Evolutionary conservation across 1,140 invertebrate species (phyloP).

Genomic region (Drosophila athabasca): DNA sequence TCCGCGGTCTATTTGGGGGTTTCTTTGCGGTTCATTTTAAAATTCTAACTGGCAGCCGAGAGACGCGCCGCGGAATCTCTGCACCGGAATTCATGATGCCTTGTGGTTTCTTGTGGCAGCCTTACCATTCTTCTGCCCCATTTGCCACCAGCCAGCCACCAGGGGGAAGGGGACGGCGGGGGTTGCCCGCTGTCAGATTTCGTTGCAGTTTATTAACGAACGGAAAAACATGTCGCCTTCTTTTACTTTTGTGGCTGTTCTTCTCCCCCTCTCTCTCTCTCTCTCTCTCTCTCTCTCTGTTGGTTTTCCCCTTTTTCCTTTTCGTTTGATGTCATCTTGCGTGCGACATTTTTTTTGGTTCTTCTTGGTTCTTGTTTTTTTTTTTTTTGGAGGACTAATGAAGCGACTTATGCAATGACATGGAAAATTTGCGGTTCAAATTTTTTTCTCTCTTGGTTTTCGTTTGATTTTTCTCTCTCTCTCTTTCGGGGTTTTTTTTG

Average conservation of each 20-base stretch:
- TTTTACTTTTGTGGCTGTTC: constrained; percentile 18
- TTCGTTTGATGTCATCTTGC: constrained; percentile 67
- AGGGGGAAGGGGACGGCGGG: no score
- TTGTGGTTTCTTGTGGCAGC: constrained; percentile 68
- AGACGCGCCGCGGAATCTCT: constrained; percentile 17
- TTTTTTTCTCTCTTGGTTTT: constrained; percentile 27
- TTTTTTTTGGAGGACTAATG: constrained; percentile 57
- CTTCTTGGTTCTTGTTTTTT: constrained; percentile 19
- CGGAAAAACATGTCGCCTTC: constrained; percentile 73
- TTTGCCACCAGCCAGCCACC: neutral
- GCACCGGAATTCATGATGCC: constrained; percentile 54
- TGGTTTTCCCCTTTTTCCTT: constrained; percentile 34
- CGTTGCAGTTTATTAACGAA: constrained; percentile 78
- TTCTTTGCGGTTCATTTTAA: constrained; percentile 56
- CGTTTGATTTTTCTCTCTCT: constrained; percentile 27
- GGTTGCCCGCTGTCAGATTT: constrained; percentile 35
- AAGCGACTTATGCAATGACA: constrained; percentile 80
- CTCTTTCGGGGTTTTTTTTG: constrained; percentile 25
- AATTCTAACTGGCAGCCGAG: constrained; percentile 55
- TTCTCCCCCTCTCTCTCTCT: constrained; percentile 33
- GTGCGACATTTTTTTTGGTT: constrained; percentile 55
- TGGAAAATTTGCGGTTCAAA: constrained; percentile 72
- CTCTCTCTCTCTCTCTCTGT: constrained; percentile 12
- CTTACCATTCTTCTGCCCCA: constrained; percentile 11
- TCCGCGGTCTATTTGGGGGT: constrained; percentile 54